Evolutionary conservation across 1,140 invertebrate genomes (phyloP).

Genomic region (Lethocerus indicus): DNA sequence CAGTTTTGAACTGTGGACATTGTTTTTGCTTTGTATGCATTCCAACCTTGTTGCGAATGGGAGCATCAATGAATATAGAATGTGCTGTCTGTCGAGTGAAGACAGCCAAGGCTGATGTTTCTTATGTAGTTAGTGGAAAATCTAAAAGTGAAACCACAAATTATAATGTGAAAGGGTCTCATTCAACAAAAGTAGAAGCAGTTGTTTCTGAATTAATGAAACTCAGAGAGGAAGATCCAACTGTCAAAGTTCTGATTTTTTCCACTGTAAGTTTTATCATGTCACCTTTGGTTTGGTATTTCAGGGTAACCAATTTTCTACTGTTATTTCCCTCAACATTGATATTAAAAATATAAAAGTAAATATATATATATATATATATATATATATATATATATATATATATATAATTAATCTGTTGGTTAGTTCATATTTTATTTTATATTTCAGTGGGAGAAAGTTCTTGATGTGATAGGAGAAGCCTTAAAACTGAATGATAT

Average conservation of each 20-base stretch:
- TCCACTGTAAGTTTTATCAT: constrained; percentile 32
- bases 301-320: background rate
- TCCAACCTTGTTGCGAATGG: constrained; percentile 20
- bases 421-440: constrained; percentile 3
- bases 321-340: background rate
- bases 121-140: constrained; percentile 35
- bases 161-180: constrained; percentile 30
- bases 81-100: constrained; percentile 51
- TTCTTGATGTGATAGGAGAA: constrained; percentile 38
- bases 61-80: constrained; percentile 14
- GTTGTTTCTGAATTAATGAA: constrained; percentile 39
- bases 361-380: background rate
- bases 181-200: constrained; percentile 56
- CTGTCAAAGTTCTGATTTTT: constrained; percentile 54
- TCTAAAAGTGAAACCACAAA: constrained; percentile 18
- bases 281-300: background rate
- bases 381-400: background rate
- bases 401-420: background rate
- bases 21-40: constrained; percentile 47
- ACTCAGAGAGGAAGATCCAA: constrained; percentile 33
- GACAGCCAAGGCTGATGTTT: constrained; percentile 33
- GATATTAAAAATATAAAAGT: background rate
- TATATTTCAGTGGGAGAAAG: constrained; percentile 36
- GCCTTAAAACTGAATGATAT: constrained; percentile 45
- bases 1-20: constrained; percentile 49